Percentiles rank a stretch among this genome's conserved stretches.
phyloP scores from a whole-genome alignment of 2,113 vertebrate genomes.

The Azemiops feae region DNA sequence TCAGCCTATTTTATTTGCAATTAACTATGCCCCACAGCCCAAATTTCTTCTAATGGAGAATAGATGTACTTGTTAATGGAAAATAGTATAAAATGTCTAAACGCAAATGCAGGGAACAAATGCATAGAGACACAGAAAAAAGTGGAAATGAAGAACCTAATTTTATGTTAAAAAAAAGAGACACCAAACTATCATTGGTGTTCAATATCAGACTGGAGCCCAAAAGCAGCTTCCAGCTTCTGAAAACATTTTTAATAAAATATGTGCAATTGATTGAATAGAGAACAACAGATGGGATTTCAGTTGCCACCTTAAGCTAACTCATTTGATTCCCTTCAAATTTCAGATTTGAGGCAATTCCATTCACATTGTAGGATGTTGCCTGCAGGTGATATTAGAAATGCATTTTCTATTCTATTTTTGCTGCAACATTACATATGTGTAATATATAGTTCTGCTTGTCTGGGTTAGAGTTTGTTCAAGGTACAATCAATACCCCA shows the following conservation, averaged over 20 bases:
- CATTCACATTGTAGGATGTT: conserved; percentile 46
- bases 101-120: neutral
- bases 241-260: conserved; percentile 56
- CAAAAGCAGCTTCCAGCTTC: conserved; percentile 21
- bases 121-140: neutral
- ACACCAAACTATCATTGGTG: conserved; percentile 15
- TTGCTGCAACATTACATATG: conserved; percentile 52
- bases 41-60: neutral
- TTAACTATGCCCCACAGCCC: neutral
- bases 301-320: conserved; percentile 36
- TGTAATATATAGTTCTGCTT: conserved; percentile 51
- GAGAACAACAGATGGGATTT: conserved; percentile 61
- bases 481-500: conserved; percentile 43
- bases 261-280: conserved; percentile 42
- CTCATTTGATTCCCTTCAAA: conserved; percentile 68
- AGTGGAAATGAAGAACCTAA: neutral
- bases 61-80: neutral
- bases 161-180: neutral
- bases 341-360: conserved; percentile 58
- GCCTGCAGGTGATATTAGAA: conserved; percentile 61
- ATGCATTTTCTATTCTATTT: conserved; percentile 21
- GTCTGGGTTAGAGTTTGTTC: conserved; percentile 50
- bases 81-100: conserved; percentile 6
- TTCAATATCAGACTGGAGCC: conserved; percentile 14
- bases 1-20: conserved; percentile 33